phyloP scores from a whole-genome alignment of 2,888 invertebrate genomes.

The Euzophera pinguis region DNA sequence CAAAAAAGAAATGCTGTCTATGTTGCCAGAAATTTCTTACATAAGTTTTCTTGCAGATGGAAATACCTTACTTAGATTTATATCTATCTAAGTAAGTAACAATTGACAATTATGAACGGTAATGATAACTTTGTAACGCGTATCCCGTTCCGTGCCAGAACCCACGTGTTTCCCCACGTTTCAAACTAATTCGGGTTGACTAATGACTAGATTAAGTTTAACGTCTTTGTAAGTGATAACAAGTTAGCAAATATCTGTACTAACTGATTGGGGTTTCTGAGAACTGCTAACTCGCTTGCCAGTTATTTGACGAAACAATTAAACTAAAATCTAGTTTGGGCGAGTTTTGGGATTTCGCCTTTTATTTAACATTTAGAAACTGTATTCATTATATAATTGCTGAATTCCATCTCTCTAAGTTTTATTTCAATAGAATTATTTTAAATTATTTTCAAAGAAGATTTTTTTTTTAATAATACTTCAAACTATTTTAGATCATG shows the following conservation, averaged over 20 bases:
- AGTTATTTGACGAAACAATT: neutral
- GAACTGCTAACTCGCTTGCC: neutral
- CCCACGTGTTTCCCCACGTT: neutral
- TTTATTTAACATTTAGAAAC: too few relatives aligned
- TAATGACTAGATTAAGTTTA: neutral
- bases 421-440: too few relatives aligned
- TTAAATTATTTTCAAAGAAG: too few relatives aligned
- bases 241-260: neutral
- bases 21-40: too few relatives aligned
- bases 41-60: too few relatives aligned
- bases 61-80: too few relatives aligned
- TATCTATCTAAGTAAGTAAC: neutral
- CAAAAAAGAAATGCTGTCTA: too few relatives aligned
- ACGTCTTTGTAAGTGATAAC: constrained; percentile 1
- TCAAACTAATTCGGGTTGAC: neutral
- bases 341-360: too few relatives aligned
- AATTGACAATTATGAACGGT: neutral
- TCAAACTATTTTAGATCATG: too few relatives aligned
- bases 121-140: neutral
- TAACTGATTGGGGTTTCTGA: neutral
- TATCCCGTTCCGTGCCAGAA: neutral
- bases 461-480: too few relatives aligned
- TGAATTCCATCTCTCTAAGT: too few relatives aligned
- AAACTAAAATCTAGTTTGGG: neutral
- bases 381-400: too few relatives aligned